These are phyloP conservation scores for Epinephelus moara DNA, from an alignment of 2,113 vertebrate genomes.

Conservation along the genomic window DNA sequence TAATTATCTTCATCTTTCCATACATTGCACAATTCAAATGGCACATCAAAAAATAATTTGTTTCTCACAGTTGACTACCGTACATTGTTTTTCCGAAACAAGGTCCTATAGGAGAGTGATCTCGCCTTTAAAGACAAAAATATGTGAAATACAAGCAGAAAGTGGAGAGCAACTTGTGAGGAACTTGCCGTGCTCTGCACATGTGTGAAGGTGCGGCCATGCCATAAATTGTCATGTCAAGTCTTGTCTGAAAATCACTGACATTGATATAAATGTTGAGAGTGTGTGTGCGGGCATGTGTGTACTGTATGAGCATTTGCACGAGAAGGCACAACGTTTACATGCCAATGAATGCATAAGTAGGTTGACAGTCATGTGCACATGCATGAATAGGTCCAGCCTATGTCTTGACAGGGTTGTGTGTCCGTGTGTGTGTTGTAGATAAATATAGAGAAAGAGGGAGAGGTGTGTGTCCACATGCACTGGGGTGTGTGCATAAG, in stretches of 20 bases:
- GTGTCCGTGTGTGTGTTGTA: background rate
- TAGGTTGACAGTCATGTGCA: conserved; percentile 55
- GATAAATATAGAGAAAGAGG: background rate
- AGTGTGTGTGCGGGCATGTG: background rate
- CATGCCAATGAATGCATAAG: conserved; percentile 42
- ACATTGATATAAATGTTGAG: conserved; percentile 8
- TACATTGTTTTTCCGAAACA: too few relatives aligned
- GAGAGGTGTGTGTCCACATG: background rate
- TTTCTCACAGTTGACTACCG: too few relatives aligned
- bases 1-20: too few relatives aligned
- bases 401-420: background rate
- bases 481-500: background rate
- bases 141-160: background rate
- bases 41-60: too few relatives aligned
- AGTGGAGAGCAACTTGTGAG: background rate
- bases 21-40: too few relatives aligned
- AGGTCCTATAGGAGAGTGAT: too few relatives aligned
- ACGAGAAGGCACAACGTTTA: conserved; percentile 15
- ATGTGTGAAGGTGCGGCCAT: background rate
- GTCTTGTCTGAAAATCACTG: conserved; percentile 27
- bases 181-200: background rate
- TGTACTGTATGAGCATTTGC: conserved; percentile 13
- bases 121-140: background rate
- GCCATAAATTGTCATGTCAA: conserved; percentile 1
- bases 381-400: conserved; percentile 50